Evolutionary conservation across 2,888 invertebrate genomes (phyloP).

Genomic region (Zonitis immaculata): DNA sequence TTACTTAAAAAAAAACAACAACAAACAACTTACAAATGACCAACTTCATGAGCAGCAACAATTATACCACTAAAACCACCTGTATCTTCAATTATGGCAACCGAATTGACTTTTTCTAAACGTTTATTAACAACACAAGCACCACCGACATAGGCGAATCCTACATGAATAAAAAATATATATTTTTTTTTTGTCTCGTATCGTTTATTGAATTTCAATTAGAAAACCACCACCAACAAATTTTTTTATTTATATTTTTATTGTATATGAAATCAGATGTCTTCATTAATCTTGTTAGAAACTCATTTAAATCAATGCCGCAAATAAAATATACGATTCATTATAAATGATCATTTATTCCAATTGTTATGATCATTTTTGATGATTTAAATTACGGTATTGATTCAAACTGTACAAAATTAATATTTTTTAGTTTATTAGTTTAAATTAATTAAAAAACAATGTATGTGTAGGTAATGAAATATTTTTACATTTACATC

Average conservation of each 20-base stretch:
- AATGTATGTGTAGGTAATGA: background rate
- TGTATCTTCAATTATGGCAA: conserved; percentile 94
- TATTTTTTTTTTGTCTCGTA: background rate
- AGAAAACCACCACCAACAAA: conserved; percentile 19
- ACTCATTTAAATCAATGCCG: background rate
- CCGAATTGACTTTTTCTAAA: conserved; percentile 92
- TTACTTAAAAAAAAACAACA: conserved; percentile 5
- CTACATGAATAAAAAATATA: conserved; percentile 49
- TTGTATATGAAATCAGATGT: too few relatives aligned
- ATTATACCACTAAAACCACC: conserved; percentile 96
- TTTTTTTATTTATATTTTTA: too few relatives aligned
- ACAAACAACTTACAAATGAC: conserved; percentile 95
- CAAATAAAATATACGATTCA: background rate
- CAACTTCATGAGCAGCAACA: conserved; percentile 94
- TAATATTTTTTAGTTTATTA: background rate
- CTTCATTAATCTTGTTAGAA: background rate
- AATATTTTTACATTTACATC: background rate
- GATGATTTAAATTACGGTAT: background rate
- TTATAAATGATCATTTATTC: background rate
- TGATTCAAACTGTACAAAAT: background rate
- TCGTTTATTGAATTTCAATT: background rate
- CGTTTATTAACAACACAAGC: conserved; percentile 94
- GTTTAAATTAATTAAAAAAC: background rate
- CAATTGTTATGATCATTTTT: background rate
- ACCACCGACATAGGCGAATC: conserved; percentile 94